phyloP scores from a whole-genome alignment of 1,140 invertebrate genomes.

The Panulirus ornatus region DNA sequence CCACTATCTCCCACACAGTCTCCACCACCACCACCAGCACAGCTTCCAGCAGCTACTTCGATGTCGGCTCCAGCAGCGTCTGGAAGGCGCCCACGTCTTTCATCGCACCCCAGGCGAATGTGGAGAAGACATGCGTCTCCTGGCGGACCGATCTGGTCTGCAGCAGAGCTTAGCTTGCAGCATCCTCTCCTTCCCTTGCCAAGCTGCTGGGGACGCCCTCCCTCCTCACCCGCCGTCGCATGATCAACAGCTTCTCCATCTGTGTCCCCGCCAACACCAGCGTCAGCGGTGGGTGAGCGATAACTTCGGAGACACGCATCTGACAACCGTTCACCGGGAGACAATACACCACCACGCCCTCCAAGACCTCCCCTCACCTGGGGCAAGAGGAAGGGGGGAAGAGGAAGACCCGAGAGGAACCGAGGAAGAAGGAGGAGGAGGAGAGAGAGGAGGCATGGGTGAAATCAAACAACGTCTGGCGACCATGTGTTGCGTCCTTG shows the following conservation, averaged over 20 bases:
- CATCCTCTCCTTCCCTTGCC: conserved; percentile 24
- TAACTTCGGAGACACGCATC: not conserved
- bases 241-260: not conserved
- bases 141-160: not conserved
- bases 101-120: not conserved
- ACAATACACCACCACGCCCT: conserved; percentile 33
- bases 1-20: not conserved
- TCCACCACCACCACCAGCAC: not conserved
- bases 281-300: not conserved
- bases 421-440: not conserved
- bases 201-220: not conserved
- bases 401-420: not conserved
- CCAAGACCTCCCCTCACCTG: no score
- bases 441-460: not conserved
- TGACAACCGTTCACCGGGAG: conserved; percentile 1
- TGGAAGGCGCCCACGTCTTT: not conserved
- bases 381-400: not conserved
- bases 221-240: not conserved
- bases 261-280: not conserved
- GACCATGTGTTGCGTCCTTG: not conserved
- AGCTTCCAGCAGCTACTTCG: not conserved
- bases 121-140: not conserved
- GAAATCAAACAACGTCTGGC: not conserved
- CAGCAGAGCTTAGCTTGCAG: conserved; percentile 5
- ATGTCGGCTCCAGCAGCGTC: conserved; percentile 20